Evolutionary conservation across 37 sponge, comb jelly and placozoan species (phyloP), one percentile per base, ranked within the genome.

Genomic region (Axinella damicornis): DNA sequence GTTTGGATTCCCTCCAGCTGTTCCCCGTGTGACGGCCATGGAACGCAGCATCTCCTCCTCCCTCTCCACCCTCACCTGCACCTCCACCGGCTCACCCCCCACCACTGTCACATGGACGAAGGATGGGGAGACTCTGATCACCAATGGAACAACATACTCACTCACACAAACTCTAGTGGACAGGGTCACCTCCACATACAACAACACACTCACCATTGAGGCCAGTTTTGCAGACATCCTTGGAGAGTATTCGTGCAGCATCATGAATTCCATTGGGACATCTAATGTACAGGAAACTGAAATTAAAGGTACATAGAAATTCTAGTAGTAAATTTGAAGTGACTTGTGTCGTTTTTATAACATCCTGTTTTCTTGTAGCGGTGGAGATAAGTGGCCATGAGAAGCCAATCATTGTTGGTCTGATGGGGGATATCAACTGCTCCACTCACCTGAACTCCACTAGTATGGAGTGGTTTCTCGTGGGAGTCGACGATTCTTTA

Each of bases 401-500:
- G 6, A 46, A 46, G 9, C 46, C 46, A 46, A 30, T 74, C 2
- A 5, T 74, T 15, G 57, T 74, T 72, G 53, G 53, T 38, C 73
- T 72, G 19, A 2, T 18, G 9, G n/a, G 46, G 17, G 53, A 22
- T 0, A 74, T 74, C 15, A 55, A 74, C 33, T 74, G 75, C 75
- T 41, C 58, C 34, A 74, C 75, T 9, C 27, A 31, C 30, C 75
- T 74, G 2, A 74, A 74, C 55, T 25, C 25, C 15, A 74, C 33
- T 30, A 54, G 28, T 18, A 54, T 74, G 57, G 75, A 74, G 58
- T 74, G 75, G 75, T 12, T 74, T 28, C 58, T 74, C 5, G 75
- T 74, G 6, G 75, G 75, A 54, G 33, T 28, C 2, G 75, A 22
- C 11, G 58, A 55, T 16, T 58, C 75, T 27, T 35, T 55, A 58